A percentile compares a stretch with the other conserved stretches of the same genome.
phyloP scores from a whole-genome alignment of 2,888 invertebrate genomes.

The Elegia similella region DNA sequence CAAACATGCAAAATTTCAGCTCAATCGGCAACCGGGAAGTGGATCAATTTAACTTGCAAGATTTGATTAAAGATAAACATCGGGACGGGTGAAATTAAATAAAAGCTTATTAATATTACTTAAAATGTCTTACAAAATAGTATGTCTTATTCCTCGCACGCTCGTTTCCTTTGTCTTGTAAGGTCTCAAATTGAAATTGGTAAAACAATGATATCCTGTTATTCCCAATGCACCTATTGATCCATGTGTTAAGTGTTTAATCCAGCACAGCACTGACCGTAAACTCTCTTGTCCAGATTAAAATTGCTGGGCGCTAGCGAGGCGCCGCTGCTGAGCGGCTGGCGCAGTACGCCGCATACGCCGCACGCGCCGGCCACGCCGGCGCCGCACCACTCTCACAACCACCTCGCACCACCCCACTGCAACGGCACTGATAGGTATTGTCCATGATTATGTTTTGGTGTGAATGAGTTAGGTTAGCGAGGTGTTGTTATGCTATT shows the following conservation, averaged over 20 bases:
- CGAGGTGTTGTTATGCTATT: background rate
- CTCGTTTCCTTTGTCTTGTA: too few relatives aligned
- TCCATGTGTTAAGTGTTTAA: background rate
- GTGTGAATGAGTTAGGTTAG: background rate
- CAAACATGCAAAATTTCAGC: too few relatives aligned
- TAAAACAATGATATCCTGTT: too few relatives aligned
- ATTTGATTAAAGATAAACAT: too few relatives aligned
- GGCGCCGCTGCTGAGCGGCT: constrained; percentile 87
- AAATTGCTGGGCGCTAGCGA: constrained; percentile 88
- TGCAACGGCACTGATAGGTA: constrained; percentile 75
- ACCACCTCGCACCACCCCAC: constrained; percentile 71
- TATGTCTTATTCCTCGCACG: too few relatives aligned
- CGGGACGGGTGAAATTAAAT: too few relatives aligned
- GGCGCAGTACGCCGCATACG: constrained; percentile 81
- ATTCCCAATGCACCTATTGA: too few relatives aligned
- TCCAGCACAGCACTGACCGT: constrained; percentile 1
- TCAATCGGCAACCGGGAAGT: too few relatives aligned
- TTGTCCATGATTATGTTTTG: background rate
- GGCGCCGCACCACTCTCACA: constrained; percentile 74
- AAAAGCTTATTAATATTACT: too few relatives aligned
- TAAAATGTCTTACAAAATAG: too few relatives aligned
- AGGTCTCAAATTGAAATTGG: too few relatives aligned
- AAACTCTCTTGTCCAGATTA: constrained; percentile 64
- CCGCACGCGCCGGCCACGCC: constrained; percentile 73
- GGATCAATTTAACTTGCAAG: too few relatives aligned